Evolutionary conservation across 37 sponge, comb jelly and placozoan genomes (phyloP).

Genomic region (Beroe forskalii): DNA sequence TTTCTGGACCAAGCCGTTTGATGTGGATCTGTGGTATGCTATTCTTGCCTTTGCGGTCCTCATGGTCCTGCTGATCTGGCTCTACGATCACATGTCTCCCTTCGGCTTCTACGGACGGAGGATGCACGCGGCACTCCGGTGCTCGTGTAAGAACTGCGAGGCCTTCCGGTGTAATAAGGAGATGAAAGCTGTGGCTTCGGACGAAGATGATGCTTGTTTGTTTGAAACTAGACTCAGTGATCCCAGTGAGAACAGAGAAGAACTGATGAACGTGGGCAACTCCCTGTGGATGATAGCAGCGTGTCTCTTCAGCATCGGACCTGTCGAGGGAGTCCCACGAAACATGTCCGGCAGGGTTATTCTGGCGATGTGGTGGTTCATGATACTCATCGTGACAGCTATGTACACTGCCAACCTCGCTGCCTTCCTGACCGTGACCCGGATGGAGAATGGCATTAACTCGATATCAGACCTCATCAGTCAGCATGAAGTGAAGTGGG

Average conservation of each 20-base stretch:
- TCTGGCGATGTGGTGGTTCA: slow-evolving; percentile 66
- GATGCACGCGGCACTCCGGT: slow-evolving; percentile 65
- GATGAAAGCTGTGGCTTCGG: not conserved
- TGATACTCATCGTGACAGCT: slow-evolving; percentile 59
- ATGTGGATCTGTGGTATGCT: slow-evolving; percentile 63
- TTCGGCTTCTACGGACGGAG: slow-evolving; percentile 64
- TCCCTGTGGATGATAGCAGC: slow-evolving; percentile 66
- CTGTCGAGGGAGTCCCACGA: slow-evolving; percentile 60
- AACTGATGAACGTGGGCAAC: slow-evolving; percentile 50
- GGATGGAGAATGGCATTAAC: slow-evolving; percentile 62
- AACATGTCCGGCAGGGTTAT: slow-evolving; percentile 65
- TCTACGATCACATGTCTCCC: slow-evolving; percentile 63
- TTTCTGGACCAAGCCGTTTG: slow-evolving; percentile 62
- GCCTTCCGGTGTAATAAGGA: slow-evolving; percentile 56
- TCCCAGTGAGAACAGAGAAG: slow-evolving; percentile 55
- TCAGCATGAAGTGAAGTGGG: slow-evolving; percentile 53
- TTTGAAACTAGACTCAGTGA: slow-evolving; percentile 54
- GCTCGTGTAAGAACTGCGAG: slow-evolving; percentile 59
- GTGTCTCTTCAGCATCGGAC: slow-evolving; percentile 62
- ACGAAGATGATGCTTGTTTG: slow-evolving; percentile 10
- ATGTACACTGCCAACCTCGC: slow-evolving; percentile 65
- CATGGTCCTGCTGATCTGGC: slow-evolving; percentile 57
- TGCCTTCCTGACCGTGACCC: slow-evolving; percentile 60
- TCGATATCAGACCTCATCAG: slow-evolving; percentile 51
- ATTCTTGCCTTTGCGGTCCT: slow-evolving; percentile 48